phyloP scores from a whole-genome alignment of 2,113 vertebrate genomes.

The Chionodraco myersi region DNA sequence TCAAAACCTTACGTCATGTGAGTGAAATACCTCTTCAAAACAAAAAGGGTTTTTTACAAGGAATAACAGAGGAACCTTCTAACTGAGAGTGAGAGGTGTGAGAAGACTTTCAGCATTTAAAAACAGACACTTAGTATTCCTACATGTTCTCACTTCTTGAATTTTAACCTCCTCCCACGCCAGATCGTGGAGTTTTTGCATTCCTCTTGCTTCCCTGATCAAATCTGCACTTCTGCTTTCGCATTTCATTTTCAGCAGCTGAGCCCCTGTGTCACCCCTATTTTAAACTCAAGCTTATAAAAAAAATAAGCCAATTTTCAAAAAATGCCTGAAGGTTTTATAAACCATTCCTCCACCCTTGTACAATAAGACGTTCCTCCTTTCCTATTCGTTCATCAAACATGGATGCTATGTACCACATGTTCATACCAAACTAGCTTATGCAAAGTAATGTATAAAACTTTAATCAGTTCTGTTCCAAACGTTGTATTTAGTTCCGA shows the following conservation, averaged over 20 bases:
- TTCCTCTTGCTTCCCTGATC: slow-evolving; percentile 4
- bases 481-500: neutral
- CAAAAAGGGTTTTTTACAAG: slow-evolving; percentile 8
- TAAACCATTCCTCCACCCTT: neutral
- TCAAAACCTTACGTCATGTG: slow-evolving; percentile 52
- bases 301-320: slow-evolving; percentile 1
- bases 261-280: neutral
- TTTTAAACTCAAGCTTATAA: slow-evolving; percentile 21
- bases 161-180: slow-evolving; percentile 8
- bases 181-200: neutral
- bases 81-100: neutral
- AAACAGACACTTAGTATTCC: neutral
- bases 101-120: neutral
- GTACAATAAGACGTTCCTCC: slow-evolving; percentile 1
- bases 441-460: neutral
- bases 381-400: neutral
- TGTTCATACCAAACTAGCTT: neutral
- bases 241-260: slow-evolving; percentile 7
- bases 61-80: slow-evolving; percentile 26
- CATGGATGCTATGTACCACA: neutral
- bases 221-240: slow-evolving; percentile 16
- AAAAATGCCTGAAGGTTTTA: neutral
- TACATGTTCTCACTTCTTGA: slow-evolving; percentile 4
- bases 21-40: slow-evolving; percentile 20
- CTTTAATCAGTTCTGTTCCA: neutral